phyloP scores from a whole-genome alignment of 2,113 vertebrate genomes.

The Macrotus californicus region DNA sequence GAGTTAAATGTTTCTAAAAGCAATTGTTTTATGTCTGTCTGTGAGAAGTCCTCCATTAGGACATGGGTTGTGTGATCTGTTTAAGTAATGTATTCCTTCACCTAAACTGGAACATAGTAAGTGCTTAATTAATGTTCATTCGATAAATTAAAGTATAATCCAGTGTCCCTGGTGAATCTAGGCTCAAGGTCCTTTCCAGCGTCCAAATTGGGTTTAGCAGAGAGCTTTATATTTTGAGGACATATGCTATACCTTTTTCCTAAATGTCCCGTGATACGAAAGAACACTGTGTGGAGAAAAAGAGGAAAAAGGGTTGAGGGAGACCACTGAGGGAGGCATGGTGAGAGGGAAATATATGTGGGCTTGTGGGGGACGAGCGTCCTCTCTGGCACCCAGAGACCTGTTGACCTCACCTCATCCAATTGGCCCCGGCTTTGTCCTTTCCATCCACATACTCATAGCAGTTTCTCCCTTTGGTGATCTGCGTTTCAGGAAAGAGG shows the following conservation, averaged over 20 bases:
- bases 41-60: not conserved
- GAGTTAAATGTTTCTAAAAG: not conserved
- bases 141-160: too few species aligned
- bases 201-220: not conserved
- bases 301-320: not conserved
- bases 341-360: not conserved
- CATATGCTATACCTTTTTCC: not conserved
- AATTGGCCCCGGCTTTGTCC: constrained; percentile 82
- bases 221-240: not conserved
- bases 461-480: constrained; percentile 78
- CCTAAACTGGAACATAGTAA: not conserved
- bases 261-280: not conserved
- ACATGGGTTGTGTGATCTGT: not conserved
- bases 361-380: too few species aligned
- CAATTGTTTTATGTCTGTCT: not conserved
- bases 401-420: constrained; percentile 83
- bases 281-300: not conserved
- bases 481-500: constrained; percentile 67
- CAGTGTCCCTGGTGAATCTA: not conserved
- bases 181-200: not conserved
- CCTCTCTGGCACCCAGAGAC: not conserved
- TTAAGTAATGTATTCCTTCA: not conserved
- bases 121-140: not conserved
- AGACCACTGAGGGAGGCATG: not conserved
- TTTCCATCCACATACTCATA: constrained; percentile 84